A percentile compares a stretch with the other conserved stretches of the same genome.
Evolutionary conservation across 1,140 invertebrate species (phyloP).

Genomic region (Hyles euphorbiae): DNA sequence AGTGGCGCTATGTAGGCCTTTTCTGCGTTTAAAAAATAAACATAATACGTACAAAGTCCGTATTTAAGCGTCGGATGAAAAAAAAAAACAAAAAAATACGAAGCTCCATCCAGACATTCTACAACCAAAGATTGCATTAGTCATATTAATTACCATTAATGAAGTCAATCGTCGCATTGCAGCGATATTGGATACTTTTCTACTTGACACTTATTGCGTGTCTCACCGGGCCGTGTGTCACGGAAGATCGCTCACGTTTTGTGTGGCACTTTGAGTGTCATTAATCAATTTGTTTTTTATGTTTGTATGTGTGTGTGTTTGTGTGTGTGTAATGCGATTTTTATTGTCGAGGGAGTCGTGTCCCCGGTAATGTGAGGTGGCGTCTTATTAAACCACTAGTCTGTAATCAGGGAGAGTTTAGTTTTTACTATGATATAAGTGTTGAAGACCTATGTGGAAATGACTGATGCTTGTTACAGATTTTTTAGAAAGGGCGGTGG

Average conservation of each 20-base stretch:
- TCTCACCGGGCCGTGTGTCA: conserved; percentile 1
- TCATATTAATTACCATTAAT: conserved; percentile 2
- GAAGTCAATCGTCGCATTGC: conserved; percentile 8
- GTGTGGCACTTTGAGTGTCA: conserved; percentile 44
- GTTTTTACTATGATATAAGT: conserved; percentile 5
- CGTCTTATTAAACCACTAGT: conserved; percentile 18
- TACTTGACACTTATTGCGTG: background rate
- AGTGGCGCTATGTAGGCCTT: too few relatives aligned
- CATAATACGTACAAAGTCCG: too few relatives aligned
- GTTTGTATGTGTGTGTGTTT: background rate
- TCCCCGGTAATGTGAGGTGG: conserved; percentile 70
- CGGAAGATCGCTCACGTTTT: background rate
- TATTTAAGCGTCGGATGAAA: too few relatives aligned
- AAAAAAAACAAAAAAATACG: too few relatives aligned
- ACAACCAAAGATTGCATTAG: background rate
- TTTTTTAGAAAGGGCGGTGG: too few relatives aligned
- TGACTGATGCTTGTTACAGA: too few relatives aligned
- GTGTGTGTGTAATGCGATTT: conserved; percentile 67
- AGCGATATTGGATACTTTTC: conserved; percentile 4
- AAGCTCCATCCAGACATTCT: too few relatives aligned
- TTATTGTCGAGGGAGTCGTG: conserved; percentile 59
- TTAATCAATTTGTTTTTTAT: conserved; percentile 56
- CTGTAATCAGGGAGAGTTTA: conserved; percentile 9
- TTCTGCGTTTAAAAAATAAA: too few relatives aligned
- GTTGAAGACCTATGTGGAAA: too few relatives aligned